Conservation (phyloP, 2,888 invertebrate genomes). For the Drosophila greeni region DNA sequence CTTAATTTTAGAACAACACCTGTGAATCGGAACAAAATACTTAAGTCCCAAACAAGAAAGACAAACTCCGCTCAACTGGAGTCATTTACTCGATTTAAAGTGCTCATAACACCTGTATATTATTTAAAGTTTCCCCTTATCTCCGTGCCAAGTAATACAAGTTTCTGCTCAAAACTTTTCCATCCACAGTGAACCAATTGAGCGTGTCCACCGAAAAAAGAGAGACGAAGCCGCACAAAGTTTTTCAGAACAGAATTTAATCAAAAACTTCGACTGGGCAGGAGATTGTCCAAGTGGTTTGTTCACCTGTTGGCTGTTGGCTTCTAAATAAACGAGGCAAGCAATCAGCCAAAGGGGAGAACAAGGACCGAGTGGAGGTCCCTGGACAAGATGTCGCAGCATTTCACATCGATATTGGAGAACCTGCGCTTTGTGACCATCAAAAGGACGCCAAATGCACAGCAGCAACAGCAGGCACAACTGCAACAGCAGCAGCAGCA, state of each 20-base stretch:
- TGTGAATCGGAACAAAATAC: not conserved
- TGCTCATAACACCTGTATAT: not conserved
- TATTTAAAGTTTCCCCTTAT: slow-evolving; percentile 24
- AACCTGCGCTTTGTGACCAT: slow-evolving; percentile 76
- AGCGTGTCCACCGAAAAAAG: slow-evolving; percentile 21
- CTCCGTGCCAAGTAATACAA: slow-evolving; percentile 27
- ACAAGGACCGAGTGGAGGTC: slow-evolving; percentile 17
- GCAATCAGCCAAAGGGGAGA: slow-evolving; percentile 33
- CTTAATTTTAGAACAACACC: not conserved
- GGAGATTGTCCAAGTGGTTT: slow-evolving; percentile 43
- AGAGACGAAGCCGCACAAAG: slow-evolving; percentile 22
- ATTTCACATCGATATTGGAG: slow-evolving; percentile 77
- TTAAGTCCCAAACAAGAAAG: not conserved
- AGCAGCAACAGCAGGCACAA: slow-evolving; percentile 45
- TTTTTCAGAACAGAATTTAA: slow-evolving; percentile 58
- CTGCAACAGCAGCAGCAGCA: slow-evolving; percentile 51
- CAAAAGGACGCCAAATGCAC: slow-evolving; percentile 67
- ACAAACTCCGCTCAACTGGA: not conserved
- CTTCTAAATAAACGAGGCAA: slow-evolving; percentile 60
- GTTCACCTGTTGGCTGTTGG: slow-evolving; percentile 67
- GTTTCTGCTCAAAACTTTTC: slow-evolving; percentile 30
- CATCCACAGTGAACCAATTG: slow-evolving; percentile 43
- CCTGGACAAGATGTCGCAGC: slow-evolving; percentile 76
- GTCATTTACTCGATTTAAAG: slow-evolving; percentile 4
- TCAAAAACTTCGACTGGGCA: slow-evolving; percentile 54